phyloP scores from a whole-genome alignment of 1,140 invertebrate species.

The Pseudomyrmex sp. region DNA sequence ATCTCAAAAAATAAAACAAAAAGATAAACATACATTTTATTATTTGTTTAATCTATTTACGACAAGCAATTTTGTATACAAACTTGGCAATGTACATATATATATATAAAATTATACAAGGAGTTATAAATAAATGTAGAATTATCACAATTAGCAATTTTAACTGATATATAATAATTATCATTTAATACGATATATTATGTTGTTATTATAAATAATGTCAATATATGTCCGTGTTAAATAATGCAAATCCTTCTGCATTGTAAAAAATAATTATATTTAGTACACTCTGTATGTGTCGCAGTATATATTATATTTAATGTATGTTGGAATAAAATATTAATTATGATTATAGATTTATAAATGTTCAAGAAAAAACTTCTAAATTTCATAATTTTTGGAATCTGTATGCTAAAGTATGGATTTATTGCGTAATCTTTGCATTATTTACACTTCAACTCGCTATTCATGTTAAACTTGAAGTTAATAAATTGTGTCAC shows the following conservation, averaged over 20 bases:
- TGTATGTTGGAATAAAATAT: conserved; percentile 36
- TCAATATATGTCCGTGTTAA: too few species aligned
- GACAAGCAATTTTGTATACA: conserved; percentile 47
- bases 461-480: too few species aligned
- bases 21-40: conserved; percentile 27
- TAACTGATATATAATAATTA: too few species aligned
- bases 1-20: neutral
- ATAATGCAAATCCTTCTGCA: neutral
- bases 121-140: conserved; percentile 16
- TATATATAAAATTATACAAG: conserved; percentile 41
- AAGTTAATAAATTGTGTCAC: too few species aligned
- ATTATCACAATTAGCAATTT: neutral
- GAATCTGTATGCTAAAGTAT: too few species aligned
- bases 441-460: too few species aligned
- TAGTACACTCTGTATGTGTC: too few species aligned
- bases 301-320: conserved; percentile 17
- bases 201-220: too few species aligned
- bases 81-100: conserved; percentile 19
- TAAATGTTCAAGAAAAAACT: too few species aligned
- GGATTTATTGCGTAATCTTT: too few species aligned
- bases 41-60: conserved; percentile 14
- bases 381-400: too few species aligned
- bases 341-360: conserved; percentile 4
- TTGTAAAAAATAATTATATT: neutral
- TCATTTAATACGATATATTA: too few species aligned